Conservation (phyloP, 2,113 vertebrate genomes). For the Gavia stellata region DNA sequence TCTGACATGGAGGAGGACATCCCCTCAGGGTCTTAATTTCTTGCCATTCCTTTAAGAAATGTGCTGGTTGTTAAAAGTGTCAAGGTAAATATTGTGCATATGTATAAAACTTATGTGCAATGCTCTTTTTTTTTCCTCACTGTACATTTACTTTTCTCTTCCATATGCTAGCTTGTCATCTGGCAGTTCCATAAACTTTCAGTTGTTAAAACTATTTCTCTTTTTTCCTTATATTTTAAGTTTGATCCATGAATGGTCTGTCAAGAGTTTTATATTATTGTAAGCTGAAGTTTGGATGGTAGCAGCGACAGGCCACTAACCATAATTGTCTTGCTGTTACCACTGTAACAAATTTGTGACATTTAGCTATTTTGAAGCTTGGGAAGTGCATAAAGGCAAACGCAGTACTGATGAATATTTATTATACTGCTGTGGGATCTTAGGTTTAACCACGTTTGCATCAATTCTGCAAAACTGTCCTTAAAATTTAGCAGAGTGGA, state of each 20-base stretch:
- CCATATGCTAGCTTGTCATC: not conserved
- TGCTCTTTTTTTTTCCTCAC: not conserved
- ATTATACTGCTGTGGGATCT: not conserved
- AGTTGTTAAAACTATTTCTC: slow-evolving; percentile 1
- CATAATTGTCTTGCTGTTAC: slow-evolving; percentile 60
- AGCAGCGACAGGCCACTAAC: slow-evolving; percentile 56
- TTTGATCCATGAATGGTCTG: slow-evolving; percentile 47
- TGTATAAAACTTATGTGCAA: not conserved
- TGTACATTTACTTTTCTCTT: not conserved
- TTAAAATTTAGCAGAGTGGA: not conserved
- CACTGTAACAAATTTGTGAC: slow-evolving; percentile 57
- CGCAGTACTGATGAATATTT: slow-evolving; percentile 28
- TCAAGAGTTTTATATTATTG: slow-evolving; percentile 46
- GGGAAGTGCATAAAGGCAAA: slow-evolving; percentile 39
- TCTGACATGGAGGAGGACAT: not conserved
- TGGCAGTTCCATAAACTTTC: not conserved
- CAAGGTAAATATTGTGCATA: not conserved
- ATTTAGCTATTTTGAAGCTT: slow-evolving; percentile 55
- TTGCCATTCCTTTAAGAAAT: not conserved
- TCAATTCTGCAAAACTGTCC: slow-evolving; percentile 11
- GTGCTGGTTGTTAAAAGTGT: not conserved
- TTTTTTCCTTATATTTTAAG: slow-evolving; percentile 18
- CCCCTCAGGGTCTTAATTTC: not conserved
- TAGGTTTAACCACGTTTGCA: slow-evolving; percentile 25
- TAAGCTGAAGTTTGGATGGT: slow-evolving; percentile 35